These are phyloP conservation scores for Octodonta nipae DNA, from an alignment of 2,888 invertebrate genomes.

Conservation along the genomic window DNA sequence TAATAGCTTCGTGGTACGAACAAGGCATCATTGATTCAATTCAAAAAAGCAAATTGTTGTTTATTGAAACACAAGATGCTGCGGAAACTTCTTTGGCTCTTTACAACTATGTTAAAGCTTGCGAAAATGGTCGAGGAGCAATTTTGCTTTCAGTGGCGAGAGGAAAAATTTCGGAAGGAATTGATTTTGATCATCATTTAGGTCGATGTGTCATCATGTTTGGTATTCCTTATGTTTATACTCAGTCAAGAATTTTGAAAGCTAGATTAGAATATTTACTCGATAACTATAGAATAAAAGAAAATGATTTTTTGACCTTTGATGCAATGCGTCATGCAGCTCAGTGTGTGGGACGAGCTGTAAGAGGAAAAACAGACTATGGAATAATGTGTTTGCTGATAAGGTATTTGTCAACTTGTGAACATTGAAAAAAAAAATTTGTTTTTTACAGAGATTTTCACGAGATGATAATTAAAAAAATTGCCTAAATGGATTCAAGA, in stretches of 20 bases:
- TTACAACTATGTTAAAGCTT: slow-evolving; percentile 93
- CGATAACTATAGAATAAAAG: slow-evolving; percentile 89
- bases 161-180: slow-evolving; percentile 98
- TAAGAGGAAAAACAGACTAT: slow-evolving; percentile 96
- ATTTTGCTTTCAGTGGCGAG: slow-evolving; percentile 95
- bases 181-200: slow-evolving; percentile 94
- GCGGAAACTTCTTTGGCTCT: slow-evolving; percentile 95
- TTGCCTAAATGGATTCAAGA: slow-evolving; percentile 99
- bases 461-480: slow-evolving; percentile 84
- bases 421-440: no score
- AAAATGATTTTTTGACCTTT: slow-evolving; percentile 98
- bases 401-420: slow-evolving; percentile 90
- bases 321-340: slow-evolving; percentile 99
- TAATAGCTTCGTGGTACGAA: slow-evolving; percentile 93
- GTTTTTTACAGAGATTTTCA: no score
- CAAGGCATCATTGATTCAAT: slow-evolving; percentile 94
- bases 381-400: slow-evolving; percentile 99
- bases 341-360: slow-evolving; percentile 91
- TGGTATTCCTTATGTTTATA: slow-evolving; percentile 98
- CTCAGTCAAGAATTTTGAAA: slow-evolving; percentile 89
- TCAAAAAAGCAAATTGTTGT: slow-evolving; percentile 86
- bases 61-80: slow-evolving; percentile 97
- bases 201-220: slow-evolving; percentile 97
- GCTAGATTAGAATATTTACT: slow-evolving; percentile 91
- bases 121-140: slow-evolving; percentile 95